A percentile compares a stretch with the other conserved stretches of the same genome.
phyloP scores from a whole-genome alignment of 2,888 invertebrate species.

The Pediacus dermestoides region DNA sequence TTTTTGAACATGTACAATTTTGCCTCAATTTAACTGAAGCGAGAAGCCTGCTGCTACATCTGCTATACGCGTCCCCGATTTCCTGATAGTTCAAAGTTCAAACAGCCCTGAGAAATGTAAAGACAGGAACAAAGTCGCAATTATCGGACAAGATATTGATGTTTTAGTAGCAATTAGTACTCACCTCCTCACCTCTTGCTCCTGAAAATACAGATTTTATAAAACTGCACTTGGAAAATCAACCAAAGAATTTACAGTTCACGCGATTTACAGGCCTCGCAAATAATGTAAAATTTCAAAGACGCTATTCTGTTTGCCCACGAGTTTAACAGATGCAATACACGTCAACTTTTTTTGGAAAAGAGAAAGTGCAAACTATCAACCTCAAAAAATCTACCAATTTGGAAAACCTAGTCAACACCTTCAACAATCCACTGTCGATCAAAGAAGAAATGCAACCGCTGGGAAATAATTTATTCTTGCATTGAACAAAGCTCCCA shows the following conservation, averaged over 20 bases:
- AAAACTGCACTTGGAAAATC: constrained; percentile 1
- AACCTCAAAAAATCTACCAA: not conserved
- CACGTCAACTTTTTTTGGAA: constrained; percentile 1
- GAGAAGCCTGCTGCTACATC: too few species aligned
- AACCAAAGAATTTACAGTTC: not conserved
- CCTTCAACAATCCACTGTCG: not conserved
- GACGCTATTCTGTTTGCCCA: not conserved
- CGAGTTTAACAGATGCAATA: too few species aligned
- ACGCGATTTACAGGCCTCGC: not conserved
- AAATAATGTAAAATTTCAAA: not conserved
- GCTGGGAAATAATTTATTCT: constrained; percentile 1
- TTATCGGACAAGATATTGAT: constrained; percentile 7
- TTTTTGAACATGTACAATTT: too few species aligned
- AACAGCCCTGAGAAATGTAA: too few species aligned
- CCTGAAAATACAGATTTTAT: not conserved
- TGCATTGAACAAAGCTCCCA: not conserved
- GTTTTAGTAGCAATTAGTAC: constrained; percentile 2
- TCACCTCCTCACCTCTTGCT: constrained; percentile 9
- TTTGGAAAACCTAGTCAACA: not conserved
- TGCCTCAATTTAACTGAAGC: too few species aligned
- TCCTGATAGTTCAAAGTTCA: too few species aligned
- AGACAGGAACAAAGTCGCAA: constrained; percentile 2
- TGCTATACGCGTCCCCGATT: too few species aligned
- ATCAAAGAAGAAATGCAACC: not conserved
- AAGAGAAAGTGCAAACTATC: not conserved